phyloP scores from a whole-genome alignment of 2,797 vertebrate genomes.

The Hypotaenidia okinawae region DNA sequence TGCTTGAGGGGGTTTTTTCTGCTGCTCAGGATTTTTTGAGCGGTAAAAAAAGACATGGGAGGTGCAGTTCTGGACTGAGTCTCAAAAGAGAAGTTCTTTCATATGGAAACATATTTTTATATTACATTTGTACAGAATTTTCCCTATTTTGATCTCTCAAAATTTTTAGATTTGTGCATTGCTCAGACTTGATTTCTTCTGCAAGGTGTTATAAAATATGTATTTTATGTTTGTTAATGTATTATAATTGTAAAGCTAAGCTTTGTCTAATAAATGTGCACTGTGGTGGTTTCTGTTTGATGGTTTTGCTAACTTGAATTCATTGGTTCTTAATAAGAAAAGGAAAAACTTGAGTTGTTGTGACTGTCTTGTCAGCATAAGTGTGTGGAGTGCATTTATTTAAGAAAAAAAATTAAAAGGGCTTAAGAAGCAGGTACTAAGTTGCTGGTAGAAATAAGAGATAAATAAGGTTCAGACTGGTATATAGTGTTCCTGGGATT shows the following conservation, averaged over 20 bases:
- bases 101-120: conserved; percentile 65
- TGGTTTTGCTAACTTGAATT: not conserved
- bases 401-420: not conserved
- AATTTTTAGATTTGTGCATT: conserved; percentile 41
- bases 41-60: not conserved
- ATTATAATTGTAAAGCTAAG: conserved; percentile 28
- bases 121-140: conserved; percentile 59
- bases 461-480: not conserved
- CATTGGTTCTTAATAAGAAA: not conserved
- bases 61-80: conserved; percentile 20
- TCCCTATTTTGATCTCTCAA: conserved; percentile 51
- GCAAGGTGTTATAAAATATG: not conserved
- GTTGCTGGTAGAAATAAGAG: not conserved
- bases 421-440: not conserved
- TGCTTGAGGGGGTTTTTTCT: not conserved
- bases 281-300: conserved; percentile 1
- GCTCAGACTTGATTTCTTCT: conserved; percentile 24
- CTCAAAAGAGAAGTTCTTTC: conserved; percentile 54
- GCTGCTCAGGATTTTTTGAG: not conserved
- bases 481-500: not conserved
- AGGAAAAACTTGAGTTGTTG: not conserved
- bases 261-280: conserved; percentile 55
- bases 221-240: conserved; percentile 38
- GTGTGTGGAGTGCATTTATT: not conserved
- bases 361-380: not conserved